A percentile compares a stretch with the other conserved stretches of the same genome.
phyloP scores from a whole-genome alignment of 1,140 invertebrate genomes.

The Olivierus martensii region DNA sequence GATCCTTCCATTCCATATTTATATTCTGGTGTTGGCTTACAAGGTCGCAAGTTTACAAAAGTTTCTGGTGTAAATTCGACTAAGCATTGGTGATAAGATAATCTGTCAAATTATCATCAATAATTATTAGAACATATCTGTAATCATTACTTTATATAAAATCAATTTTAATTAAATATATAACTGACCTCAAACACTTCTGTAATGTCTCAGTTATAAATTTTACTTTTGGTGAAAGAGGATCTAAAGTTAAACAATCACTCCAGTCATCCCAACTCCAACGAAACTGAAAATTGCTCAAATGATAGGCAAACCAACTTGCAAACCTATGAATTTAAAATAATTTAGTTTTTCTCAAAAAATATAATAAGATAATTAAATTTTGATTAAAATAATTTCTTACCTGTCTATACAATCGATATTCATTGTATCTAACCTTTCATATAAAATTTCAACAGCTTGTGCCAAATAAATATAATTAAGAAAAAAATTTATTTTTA shows the following conservation, averaged over 20 bases:
- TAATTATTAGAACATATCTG: too few species aligned
- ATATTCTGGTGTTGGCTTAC: constrained; percentile 35
- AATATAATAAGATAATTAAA: too few species aligned
- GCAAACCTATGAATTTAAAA: constrained; percentile 48
- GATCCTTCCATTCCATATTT: constrained; percentile 38
- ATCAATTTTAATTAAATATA: constrained; percentile 10
- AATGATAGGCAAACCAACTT: constrained; percentile 95
- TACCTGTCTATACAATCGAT: constrained; percentile 85
- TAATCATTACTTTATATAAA: not conserved
- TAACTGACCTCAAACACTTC: constrained; percentile 64
- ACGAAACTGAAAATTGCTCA: constrained; percentile 97
- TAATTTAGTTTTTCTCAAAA: too few species aligned
- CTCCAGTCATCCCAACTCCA: constrained; percentile 99
- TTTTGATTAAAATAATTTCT: constrained; percentile 10
- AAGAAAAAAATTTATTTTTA: constrained; percentile 11
- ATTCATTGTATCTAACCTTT: constrained; percentile 94
- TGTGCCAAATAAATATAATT: constrained; percentile 59
- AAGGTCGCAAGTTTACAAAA: constrained; percentile 70
- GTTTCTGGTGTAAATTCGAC: constrained; percentile 78
- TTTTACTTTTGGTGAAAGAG: constrained; percentile 84
- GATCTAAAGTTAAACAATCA: constrained; percentile 63
- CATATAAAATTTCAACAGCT: constrained; percentile 92
- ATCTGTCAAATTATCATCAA: constrained; percentile 38
- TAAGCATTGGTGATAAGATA: constrained; percentile 90
- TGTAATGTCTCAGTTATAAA: constrained; percentile 87